Base-by-base conservation (phyloP, 2,888 invertebrate species). In the Chrysomela aeneicollis region DNA sequence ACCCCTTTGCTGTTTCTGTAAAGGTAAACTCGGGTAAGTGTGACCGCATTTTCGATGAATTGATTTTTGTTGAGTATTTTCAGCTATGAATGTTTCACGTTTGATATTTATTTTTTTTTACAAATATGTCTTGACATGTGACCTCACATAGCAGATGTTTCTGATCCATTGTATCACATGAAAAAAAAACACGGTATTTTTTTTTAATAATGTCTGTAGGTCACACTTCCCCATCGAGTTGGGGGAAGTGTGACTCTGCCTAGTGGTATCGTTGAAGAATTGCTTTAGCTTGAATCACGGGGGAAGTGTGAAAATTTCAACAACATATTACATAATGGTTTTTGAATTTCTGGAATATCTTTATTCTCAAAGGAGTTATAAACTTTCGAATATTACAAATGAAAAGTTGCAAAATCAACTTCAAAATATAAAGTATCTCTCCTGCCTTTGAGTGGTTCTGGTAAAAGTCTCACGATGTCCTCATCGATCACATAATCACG, bases 401-500 rank as follows among this genome's bases (percentile, higher is more conserved):
- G 8, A 17, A 50, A 50, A 8, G 3, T 19, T n/a, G 19, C 5
- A 19, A 19, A 50, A 19, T 50, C 22, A 1, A 50, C 19, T 9
- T 50, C 8, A 19, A 50, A 50, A 22, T 9, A 9, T n/a, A 47
- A 47, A 47, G 12, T 47, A 1, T 50, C 22, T 50, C 50, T 50
- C 32, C 59, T 59, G 15, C 35, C 35, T 32, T 12, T 59, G 10
- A 35, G 15, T 10, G 59, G 50, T 19, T 59, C 50, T n/a, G 50
- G 59, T 49, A 59, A 17, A 49, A 59, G 18, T 32, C 32, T 59
- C 12, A 49, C 49, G 26, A 59, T 50, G 35, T 59, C 59, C 19
- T 49, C 32, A 2, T 50, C 59, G 15, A 35, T 5, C 18, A 59
- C 49, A 19, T 49, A 47, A 47, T 49, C 59, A n/a, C 5, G 17